Conservation (phyloP, 2,888 invertebrate species). For the Arrhopalites spinosus region DNA sequence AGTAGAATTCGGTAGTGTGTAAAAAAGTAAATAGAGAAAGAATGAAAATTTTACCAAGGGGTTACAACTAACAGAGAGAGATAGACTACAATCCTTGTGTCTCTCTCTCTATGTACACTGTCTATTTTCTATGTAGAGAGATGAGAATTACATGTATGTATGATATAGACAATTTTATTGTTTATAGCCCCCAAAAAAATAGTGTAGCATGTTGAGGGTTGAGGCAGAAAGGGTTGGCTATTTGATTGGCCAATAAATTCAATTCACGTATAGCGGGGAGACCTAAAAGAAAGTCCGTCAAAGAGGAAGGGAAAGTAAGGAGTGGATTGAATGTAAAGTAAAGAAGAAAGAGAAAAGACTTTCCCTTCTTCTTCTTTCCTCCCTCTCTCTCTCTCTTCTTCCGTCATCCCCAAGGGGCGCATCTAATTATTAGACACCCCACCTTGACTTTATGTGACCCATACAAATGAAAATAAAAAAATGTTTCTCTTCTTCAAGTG, state of each 20-base stretch:
- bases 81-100: not conserved
- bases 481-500: not conserved
- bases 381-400: conserved; percentile 27
- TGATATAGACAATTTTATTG: not conserved
- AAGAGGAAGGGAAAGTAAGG: conserved; percentile 33
- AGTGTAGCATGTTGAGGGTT: conserved; percentile 18
- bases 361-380: conserved; percentile 14
- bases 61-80: not conserved
- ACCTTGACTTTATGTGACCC: conserved; percentile 25
- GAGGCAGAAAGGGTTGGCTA: conserved; percentile 41
- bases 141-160: not conserved
- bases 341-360: conserved; percentile 35
- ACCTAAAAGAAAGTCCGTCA: conserved; percentile 41
- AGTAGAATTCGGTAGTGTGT: not conserved
- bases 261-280: conserved; percentile 47
- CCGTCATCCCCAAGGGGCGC: conserved; percentile 46
- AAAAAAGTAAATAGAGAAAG: not conserved
- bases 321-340: conserved; percentile 43
- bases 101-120: not conserved
- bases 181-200: not conserved
- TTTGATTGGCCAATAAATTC: conserved; percentile 55
- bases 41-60: not conserved
- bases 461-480: not conserved
- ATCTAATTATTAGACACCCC: conserved; percentile 48
- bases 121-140: not conserved